A percentile compares a stretch with the other conserved stretches of the same genome.
Conservation (phyloP, 2,113 vertebrate genomes). For the Chamaetylas fuelleborni region DNA sequence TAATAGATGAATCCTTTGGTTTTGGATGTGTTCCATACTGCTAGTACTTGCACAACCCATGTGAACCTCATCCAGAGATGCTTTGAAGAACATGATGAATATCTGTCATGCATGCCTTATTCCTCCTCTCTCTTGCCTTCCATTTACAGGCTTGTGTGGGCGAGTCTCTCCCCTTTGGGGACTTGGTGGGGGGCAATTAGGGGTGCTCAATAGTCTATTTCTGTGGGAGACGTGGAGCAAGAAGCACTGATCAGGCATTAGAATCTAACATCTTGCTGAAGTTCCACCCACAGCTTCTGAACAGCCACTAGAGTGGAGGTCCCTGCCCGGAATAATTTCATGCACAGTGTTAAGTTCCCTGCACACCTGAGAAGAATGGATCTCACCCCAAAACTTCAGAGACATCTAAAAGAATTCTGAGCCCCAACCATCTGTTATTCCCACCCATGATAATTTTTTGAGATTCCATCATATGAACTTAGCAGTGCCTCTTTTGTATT, state of each 20-base stretch:
- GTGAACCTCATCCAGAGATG: not conserved
- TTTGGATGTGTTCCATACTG: not conserved
- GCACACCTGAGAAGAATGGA: not conserved
- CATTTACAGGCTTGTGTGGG: not conserved
- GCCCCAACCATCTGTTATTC: not conserved
- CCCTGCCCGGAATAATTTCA: not conserved
- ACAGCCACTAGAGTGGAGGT: not conserved
- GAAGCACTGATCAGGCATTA: not conserved
- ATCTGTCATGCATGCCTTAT: not conserved
- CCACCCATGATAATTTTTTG: not conserved
- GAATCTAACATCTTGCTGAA: not conserved
- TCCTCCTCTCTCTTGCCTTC: not conserved
- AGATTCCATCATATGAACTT: not conserved
- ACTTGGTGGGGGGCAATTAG: not conserved
- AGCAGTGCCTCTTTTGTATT: not conserved
- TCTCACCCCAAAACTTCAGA: not conserved
- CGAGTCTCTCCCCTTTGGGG: not conserved
- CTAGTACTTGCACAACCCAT: rapidly evolving
- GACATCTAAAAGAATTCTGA: not conserved
- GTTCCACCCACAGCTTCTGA: not conserved
- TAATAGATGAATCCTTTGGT: not conserved
- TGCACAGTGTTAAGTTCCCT: not conserved
- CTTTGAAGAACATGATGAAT: not conserved
- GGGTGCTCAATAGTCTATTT: not conserved
- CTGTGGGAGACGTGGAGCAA: not conserved